A percentile compares a stretch with the other conserved stretches of the same genome.
Evolutionary conservation across 2,888 invertebrate genomes (phyloP).

Genomic region (Eristalis pertinax): DNA sequence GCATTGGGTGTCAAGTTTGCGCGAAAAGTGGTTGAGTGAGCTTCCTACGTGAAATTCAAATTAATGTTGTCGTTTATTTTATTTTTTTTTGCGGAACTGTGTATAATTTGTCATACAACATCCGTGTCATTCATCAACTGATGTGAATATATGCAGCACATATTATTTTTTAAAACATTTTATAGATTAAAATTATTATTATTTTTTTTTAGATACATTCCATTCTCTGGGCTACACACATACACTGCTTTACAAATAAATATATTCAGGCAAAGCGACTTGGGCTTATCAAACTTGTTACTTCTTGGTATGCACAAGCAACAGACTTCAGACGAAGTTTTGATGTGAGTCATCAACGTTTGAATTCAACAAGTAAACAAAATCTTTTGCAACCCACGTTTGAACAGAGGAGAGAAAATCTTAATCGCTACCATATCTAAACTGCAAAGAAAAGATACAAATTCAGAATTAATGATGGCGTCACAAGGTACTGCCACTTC

Average conservation of each 20-base stretch:
- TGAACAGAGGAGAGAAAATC: slow-evolving; percentile 40
- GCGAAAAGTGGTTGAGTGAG: slow-evolving; percentile 33
- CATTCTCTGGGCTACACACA: slow-evolving; percentile 15
- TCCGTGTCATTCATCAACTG: slow-evolving; percentile 20
- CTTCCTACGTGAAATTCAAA: slow-evolving; percentile 42
- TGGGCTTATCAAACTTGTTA: slow-evolving; percentile 50
- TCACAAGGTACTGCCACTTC: slow-evolving; percentile 80
- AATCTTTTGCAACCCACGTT: slow-evolving; percentile 50
- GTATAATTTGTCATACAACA: slow-evolving; percentile 45
- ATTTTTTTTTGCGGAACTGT: slow-evolving; percentile 17
- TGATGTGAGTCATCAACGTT: slow-evolving; percentile 48
- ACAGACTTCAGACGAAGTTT: slow-evolving; percentile 38
- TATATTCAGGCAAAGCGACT: slow-evolving; percentile 9
- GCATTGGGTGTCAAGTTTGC: slow-evolving; percentile 47
- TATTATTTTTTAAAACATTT: slow-evolving; percentile 13
- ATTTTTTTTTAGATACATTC: slow-evolving; percentile 40
- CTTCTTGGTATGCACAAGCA: slow-evolving; percentile 13
- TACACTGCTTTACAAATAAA: not conserved
- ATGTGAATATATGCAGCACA: not conserved
- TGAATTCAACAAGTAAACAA: not conserved
- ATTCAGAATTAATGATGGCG: slow-evolving; percentile 78
- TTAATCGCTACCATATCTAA: slow-evolving; percentile 31
- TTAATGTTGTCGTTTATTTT: not conserved
- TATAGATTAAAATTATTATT: slow-evolving; percentile 5
- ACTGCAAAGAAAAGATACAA: slow-evolving; percentile 41